Base-by-base conservation (phyloP, 1,140 invertebrate genomes). In the Ganaspis sp. region DNA sequence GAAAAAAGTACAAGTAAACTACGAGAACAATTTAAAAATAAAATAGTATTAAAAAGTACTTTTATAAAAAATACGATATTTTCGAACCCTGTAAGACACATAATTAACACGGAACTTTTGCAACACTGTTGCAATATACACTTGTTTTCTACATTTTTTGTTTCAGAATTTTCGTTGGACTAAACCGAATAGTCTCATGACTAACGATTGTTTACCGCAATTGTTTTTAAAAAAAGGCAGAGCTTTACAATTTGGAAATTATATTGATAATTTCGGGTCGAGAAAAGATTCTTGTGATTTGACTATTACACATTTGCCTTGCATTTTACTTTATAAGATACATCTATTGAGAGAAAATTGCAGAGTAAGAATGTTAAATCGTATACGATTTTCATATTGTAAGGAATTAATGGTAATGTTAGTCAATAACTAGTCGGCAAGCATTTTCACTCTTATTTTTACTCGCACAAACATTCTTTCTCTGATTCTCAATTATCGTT, bases 361-460 rank as follows among this genome's bases (percentile, higher is more conserved):
- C 21, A 34, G 58, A 64, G 23, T n/a, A 64, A 64, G 58, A 34
- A 34, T 64, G 21, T 34, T 29, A 64, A 29, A 64, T 64, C 58
- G 58, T 64, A 64, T 64, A 64, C 58, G 58, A 64, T 29, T 64
- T 64, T 64, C 23, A 64, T 64, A 64, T n/a, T 34, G 23, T 64
- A 64, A 49, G 23, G 58, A 64, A 29, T 64, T 64, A 29, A 29
- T 64, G 58, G 26, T 64, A 64, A 64, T 64, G 23, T 64, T 64
- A 64, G 58, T 29, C 12, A 64, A 34, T 64, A 64, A 29, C 23
- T 34, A 64, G 11, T 29, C 23, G 2, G 58, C 23, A 29, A 64
- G 58, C 58, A 64, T 64, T 29, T 64, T 64, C 58, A 64, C 23
- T 64, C 45, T 49, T 17, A 49, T 45, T 15, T 15, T 12, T 23